phyloP scores from a whole-genome alignment of 2,113 vertebrate genomes.

The Megatriorchis doriae region DNA sequence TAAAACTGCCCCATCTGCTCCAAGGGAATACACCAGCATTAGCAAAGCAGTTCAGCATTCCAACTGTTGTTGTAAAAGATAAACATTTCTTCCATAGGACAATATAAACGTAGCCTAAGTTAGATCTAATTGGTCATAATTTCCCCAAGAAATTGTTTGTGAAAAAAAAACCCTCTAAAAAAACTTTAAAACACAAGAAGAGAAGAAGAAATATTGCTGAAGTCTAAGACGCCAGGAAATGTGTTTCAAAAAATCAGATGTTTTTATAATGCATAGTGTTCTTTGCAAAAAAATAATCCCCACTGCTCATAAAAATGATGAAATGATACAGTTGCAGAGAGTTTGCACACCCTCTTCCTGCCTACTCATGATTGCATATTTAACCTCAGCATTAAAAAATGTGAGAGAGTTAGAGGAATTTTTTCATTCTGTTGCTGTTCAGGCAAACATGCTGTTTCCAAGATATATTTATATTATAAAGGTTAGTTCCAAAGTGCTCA shows the following conservation, averaged over 20 bases:
- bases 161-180: neutral
- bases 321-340: slow-evolving; percentile 46
- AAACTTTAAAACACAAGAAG: neutral
- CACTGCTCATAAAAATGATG: slow-evolving; percentile 54
- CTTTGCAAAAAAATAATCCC: slow-evolving; percentile 28
- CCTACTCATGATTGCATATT: slow-evolving; percentile 36
- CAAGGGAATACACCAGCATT: neutral
- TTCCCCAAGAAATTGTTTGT: neutral
- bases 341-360: slow-evolving; percentile 43
- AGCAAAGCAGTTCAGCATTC: neutral
- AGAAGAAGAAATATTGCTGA: neutral
- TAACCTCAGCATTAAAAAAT: slow-evolving; percentile 57
- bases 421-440: slow-evolving; percentile 29
- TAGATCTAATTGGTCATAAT: neutral
- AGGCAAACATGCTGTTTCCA: slow-evolving; percentile 5
- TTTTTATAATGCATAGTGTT: slow-evolving; percentile 46
- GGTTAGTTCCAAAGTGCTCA: neutral
- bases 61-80: neutral
- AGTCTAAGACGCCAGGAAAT: slow-evolving; percentile 2
- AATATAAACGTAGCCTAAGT: neutral
- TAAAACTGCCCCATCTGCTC: neutral
- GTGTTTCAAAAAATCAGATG: slow-evolving; percentile 41
- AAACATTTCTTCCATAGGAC: neutral
- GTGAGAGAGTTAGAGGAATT: slow-evolving; percentile 5
- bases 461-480: slow-evolving; percentile 26